These are phyloP conservation scores for Rana temporaria DNA, from an alignment of 2,113 vertebrate species.

Conservation along the genomic window DNA sequence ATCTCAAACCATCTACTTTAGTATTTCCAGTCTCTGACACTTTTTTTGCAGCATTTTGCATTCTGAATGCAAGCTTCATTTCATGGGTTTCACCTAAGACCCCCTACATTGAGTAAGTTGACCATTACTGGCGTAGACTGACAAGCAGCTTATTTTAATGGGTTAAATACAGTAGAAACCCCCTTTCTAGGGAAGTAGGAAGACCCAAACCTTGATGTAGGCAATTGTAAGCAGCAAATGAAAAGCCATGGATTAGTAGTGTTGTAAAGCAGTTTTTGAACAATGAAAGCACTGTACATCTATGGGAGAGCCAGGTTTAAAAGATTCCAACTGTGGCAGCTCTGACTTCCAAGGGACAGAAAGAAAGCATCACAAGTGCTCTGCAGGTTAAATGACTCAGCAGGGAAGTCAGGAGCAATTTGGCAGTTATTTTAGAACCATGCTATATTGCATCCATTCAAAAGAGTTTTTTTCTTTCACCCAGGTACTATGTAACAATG, in stretches of 20 bases:
- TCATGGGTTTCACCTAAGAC: no score
- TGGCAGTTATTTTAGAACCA: slow-evolving; percentile 65
- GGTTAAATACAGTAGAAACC: neutral
- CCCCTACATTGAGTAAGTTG: no score
- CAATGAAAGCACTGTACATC: slow-evolving; percentile 22
- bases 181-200: slow-evolving; percentile 2
- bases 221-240: slow-evolving; percentile 9
- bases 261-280: slow-evolving; percentile 29
- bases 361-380: slow-evolving; percentile 52
- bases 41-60: no score
- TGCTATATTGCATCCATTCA: slow-evolving; percentile 48
- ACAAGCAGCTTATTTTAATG: no score
- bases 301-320: slow-evolving; percentile 45
- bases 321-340: slow-evolving; percentile 39
- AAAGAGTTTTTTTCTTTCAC: slow-evolving; percentile 62
- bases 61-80: no score
- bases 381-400: slow-evolving; percentile 49
- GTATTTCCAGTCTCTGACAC: no score
- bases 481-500: slow-evolving; percentile 32
- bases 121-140: no score
- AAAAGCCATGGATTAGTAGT: slow-evolving; percentile 12
- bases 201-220: neutral
- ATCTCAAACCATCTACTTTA: no score
- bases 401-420: slow-evolving; percentile 59
- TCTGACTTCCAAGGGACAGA: slow-evolving; percentile 45